Conservation (phyloP, 2,888 invertebrate species). For the Eulithis testata region DNA sequence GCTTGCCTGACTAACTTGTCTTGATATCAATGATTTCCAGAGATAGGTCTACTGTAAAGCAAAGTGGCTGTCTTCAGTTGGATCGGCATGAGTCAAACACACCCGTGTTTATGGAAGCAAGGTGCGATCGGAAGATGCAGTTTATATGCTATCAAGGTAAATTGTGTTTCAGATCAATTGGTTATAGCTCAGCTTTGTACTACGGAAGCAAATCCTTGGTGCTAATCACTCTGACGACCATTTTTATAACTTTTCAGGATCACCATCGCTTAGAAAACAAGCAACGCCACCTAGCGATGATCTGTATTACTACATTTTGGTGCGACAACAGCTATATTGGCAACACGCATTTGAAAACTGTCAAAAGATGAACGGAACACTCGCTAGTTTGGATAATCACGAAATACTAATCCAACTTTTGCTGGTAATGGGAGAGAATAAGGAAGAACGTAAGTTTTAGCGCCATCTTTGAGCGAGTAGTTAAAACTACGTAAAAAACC, state of each 20-base stretch:
- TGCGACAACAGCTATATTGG: slow-evolving; percentile 67
- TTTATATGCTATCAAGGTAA: slow-evolving; percentile 78
- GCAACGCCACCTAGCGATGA: slow-evolving; percentile 68
- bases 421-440: slow-evolving; percentile 75
- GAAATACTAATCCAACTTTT: slow-evolving; percentile 68
- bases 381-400: slow-evolving; percentile 64
- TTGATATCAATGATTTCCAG: slow-evolving; percentile 44
- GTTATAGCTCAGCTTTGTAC: no score
- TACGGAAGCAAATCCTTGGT: no score
- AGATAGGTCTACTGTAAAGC: slow-evolving; percentile 59
- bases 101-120: slow-evolving; percentile 75
- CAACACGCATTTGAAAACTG: slow-evolving; percentile 77
- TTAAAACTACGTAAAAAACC: no score
- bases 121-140: slow-evolving; percentile 78
- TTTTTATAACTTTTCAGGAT: slow-evolving; percentile 45
- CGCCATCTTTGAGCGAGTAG: slow-evolving; percentile 20
- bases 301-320: slow-evolving; percentile 66
- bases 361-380: slow-evolving; percentile 65
- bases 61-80: slow-evolving; percentile 77
- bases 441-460: slow-evolving; percentile 65
- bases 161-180: no score
- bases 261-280: slow-evolving; percentile 42
- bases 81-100: slow-evolving; percentile 73
- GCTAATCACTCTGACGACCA: no score
- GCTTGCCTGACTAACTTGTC: no score